These are phyloP conservation scores for Bombylius discolor DNA, from an alignment of 2,888 invertebrate genomes.

Conservation along the genomic window DNA sequence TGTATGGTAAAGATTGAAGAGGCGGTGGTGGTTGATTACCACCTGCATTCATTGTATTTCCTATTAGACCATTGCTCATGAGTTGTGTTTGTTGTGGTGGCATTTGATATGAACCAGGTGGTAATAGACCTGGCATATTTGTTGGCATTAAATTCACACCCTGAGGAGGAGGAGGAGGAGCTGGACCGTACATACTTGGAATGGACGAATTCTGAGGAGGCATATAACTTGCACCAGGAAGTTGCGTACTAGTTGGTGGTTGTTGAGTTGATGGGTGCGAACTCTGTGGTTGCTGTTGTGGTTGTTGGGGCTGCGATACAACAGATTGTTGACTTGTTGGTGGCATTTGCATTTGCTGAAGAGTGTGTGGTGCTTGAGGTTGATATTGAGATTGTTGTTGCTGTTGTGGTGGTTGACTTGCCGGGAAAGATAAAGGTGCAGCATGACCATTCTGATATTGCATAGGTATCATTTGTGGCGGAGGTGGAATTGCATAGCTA, in stretches of 20 bases:
- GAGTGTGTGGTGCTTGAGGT: conserved; percentile 3
- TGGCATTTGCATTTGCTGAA: neutral
- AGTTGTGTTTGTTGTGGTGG: conserved; percentile 5
- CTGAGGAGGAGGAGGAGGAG: neutral
- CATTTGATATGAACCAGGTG: conserved; percentile 2
- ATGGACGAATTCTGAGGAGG: conserved; percentile 6
- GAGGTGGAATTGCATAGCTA: neutral
- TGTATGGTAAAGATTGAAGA: neutral
- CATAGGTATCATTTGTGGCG: conserved; percentile 21
- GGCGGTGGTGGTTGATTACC: neutral
- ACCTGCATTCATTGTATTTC: neutral
- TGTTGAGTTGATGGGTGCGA: conserved; percentile 4
- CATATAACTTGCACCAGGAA: conserved; percentile 14
- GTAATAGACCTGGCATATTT: neutral
- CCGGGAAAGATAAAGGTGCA: conserved; percentile 13
- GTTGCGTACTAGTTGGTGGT: neutral
- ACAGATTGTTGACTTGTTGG: conserved; percentile 13
- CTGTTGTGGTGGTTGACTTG: conserved; percentile 15
- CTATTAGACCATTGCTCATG: conserved; percentile 3
- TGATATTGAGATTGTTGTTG: conserved; percentile 12
- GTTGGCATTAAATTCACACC: neutral
- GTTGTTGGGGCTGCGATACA: conserved; percentile 13
- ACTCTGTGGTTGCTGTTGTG: conserved; percentile 7
- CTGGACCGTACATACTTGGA: neutral
- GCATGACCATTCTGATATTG: conserved; percentile 31